Base-by-base conservation (phyloP, 2,888 invertebrate genomes). In the Pelosia muscerda region DNA sequence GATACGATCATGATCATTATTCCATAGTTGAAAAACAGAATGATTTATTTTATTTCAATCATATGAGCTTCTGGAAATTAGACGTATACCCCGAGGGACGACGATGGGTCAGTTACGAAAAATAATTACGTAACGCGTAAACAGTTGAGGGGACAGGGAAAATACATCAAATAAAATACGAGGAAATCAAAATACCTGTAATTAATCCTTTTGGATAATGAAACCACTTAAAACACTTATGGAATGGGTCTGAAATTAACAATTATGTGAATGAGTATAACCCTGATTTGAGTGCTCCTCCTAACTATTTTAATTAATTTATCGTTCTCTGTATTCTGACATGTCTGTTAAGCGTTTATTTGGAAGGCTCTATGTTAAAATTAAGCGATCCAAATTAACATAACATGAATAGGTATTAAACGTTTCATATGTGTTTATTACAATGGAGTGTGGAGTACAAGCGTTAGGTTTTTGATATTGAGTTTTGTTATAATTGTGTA, bases 161-260 rank as follows among this genome's bases (percentile, higher is more conserved):
- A 49, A 49, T 49, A 49, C 49, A 9, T n/a, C 49, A 49, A 49
- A 49, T n/a, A n/a, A 58, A 19, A 58, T n/a, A n/a, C 49, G 49
- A 49, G n/a, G 9, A n/a, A 49, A 49, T 49, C 49, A n/a, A 54
- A 49, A 15, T 42, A 19, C n/a, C n/a, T n/a, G n/a, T 25, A 42
- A 42, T 15, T 49, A 49, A 49, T 2, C 49, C 49, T 49, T 49
- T n/a, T 2, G 49, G 49, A 49, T 49, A 49, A 49, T 49, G 49
- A 49, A 49, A 49, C 49, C 49, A 49, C 49, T 49, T 49, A 49
- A n/a, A 49, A 42, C 42, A 19, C 42, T 42, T 34, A n/a, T 49
- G 49, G 49, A 49, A n/a, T 49, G 9, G 19, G 49, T 19, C 1
- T 49, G n/a, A n/a, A 49, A 49, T 49, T 49, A 49, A 49, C 49